Evolutionary conservation across 2,888 invertebrate genomes (phyloP).

Genomic region (Ophion costatus): DNA sequence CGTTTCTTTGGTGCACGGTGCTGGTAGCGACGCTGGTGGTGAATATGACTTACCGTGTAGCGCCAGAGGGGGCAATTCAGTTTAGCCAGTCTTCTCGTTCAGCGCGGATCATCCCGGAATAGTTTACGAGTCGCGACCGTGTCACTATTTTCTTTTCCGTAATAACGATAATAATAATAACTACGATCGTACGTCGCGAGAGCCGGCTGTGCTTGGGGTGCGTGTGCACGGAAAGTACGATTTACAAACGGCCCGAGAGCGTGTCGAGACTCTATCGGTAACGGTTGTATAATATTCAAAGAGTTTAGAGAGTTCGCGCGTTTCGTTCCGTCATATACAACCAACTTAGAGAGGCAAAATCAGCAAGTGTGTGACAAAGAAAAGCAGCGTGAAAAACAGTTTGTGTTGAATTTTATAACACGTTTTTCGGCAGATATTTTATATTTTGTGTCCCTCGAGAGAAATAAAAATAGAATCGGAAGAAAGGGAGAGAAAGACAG

Average conservation of each 20-base stretch:
- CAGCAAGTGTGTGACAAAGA: neutral
- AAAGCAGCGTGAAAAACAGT: conserved; percentile 5
- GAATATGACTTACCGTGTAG: conserved; percentile 42
- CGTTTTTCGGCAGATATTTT: neutral
- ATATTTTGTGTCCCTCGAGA: neutral
- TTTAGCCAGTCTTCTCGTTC: conserved; percentile 79
- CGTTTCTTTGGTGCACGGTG: conserved; percentile 19
- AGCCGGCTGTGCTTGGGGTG: neutral
- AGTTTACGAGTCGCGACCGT: conserved; percentile 70
- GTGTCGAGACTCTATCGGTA: neutral
- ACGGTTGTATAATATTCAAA: conserved; percentile 9
- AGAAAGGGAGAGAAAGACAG: neutral
- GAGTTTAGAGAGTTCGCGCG: conserved; percentile 23
- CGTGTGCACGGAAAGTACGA: neutral
- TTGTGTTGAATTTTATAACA: neutral
- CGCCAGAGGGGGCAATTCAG: conserved; percentile 67
- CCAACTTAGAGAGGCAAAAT: conserved; percentile 13
- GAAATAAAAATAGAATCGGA: neutral
- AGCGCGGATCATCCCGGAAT: conserved; percentile 79
- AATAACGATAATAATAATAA: conserved; percentile 25
- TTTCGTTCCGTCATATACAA: conserved; percentile 38
- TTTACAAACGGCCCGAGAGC: neutral
- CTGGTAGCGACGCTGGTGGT: conserved; percentile 58
- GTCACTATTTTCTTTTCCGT: conserved; percentile 31
- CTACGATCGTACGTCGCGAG: conserved; percentile 13